Evolutionary conservation across 2,113 vertebrate species (phyloP).

Genomic region (Pristiophorus japonicus): DNA sequence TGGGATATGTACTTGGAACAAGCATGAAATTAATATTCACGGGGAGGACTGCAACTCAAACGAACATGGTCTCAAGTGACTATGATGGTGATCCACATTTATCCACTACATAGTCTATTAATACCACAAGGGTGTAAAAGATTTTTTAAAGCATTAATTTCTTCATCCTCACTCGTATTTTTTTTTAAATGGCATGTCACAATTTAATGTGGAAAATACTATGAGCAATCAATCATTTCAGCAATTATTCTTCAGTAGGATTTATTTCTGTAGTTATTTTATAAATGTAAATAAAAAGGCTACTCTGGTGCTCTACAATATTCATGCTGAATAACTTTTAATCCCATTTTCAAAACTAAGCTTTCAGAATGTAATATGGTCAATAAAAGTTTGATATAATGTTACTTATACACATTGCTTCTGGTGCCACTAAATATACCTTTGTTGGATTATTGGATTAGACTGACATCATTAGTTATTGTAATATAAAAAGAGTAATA

Average conservation of each 20-base stretch:
- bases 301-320: neutral
- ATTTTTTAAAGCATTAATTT: neutral
- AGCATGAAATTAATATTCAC: neutral
- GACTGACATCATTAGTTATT: neutral
- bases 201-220: neutral
- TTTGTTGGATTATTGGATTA: neutral
- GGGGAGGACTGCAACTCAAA: too few relatives aligned
- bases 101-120: neutral
- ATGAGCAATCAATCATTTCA: neutral
- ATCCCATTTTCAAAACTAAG: neutral
- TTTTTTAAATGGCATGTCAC: neutral
- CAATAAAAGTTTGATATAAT: neutral
- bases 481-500: neutral
- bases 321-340: neutral
- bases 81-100: neutral
- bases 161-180: neutral
- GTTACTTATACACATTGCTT: neutral
- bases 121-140: neutral
- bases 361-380: neutral
- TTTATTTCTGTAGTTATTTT: neutral
- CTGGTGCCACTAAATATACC: neutral
- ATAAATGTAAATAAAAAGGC: neutral
- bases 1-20: neutral
- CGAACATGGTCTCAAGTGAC: neutral
- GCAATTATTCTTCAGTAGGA: neutral